Conservation (phyloP, 2,113 vertebrate genomes). For the Struthidea cinerea region DNA sequence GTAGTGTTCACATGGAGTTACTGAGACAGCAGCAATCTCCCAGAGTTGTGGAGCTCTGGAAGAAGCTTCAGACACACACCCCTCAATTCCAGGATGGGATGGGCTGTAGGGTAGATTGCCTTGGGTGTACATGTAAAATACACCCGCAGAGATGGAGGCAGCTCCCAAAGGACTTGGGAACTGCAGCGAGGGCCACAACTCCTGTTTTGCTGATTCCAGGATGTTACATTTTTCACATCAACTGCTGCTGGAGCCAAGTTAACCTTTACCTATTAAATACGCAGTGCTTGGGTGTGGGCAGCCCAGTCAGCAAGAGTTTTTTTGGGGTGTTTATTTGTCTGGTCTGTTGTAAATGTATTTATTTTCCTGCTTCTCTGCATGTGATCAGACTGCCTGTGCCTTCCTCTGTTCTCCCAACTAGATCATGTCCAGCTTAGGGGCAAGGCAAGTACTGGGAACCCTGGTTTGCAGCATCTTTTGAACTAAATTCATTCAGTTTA, state of each 20-base stretch:
- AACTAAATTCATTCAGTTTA: not conserved
- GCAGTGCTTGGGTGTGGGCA: not conserved
- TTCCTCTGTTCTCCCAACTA: not conserved
- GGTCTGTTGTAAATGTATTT: not conserved
- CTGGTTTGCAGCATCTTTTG: not conserved
- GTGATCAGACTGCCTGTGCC: not conserved
- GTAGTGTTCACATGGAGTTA: too few species aligned
- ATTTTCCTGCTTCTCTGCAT: not conserved
- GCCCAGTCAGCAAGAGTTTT: not conserved
- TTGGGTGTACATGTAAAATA: not conserved
- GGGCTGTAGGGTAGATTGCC: not conserved
- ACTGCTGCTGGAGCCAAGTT: not conserved
- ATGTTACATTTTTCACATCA: fast-evolving
- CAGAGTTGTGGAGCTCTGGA: fast-evolving
- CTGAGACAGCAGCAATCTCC: not conserved
- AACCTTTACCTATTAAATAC: not conserved
- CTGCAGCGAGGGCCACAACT: fast-evolving
- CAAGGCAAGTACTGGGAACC: not conserved
- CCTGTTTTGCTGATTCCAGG: not conserved
- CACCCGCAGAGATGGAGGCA: not conserved
- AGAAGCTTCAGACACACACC: fast-evolving
- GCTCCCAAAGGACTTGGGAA: not conserved
- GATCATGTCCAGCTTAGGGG: not conserved
- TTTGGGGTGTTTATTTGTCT: not conserved
- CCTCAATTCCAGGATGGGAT: fast-evolving